Percentiles rank a stretch among this genome's conserved stretches.
Evolutionary conservation across 2,113 vertebrate species (phyloP).

Genomic region (Alces alces): DNA sequence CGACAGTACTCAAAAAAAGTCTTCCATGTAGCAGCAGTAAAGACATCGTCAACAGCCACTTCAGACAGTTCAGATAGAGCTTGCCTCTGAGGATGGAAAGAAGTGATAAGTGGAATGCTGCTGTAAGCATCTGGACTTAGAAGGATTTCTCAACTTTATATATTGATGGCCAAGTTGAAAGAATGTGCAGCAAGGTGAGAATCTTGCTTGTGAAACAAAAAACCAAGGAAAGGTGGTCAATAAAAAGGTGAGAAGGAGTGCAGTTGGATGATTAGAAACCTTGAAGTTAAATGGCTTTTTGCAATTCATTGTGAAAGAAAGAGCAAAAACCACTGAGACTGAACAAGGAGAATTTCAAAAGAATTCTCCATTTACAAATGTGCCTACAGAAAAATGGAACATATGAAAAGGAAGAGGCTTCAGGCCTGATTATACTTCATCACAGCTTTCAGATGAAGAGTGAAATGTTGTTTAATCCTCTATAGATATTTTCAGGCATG

Average conservation of each 20-base stretch:
- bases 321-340: conserved; percentile 36
- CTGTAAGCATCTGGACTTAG: conserved; percentile 68
- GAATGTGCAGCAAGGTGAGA: conserved; percentile 74
- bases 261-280: conserved; percentile 56
- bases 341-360: conserved; percentile 42
- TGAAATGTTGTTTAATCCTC: not conserved
- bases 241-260: conserved; percentile 70
- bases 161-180: conserved; percentile 74
- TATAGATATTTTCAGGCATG: not conserved
- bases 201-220: conserved; percentile 76
- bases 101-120: conserved; percentile 65
- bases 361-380: conserved; percentile 42
- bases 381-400: not conserved
- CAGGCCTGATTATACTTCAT: not conserved
- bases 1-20: conserved; percentile 66
- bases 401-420: not conserved
- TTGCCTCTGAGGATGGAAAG: conserved; percentile 64
- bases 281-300: conserved; percentile 66
- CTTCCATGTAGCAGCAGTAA: conserved; percentile 69
- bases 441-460: not conserved
- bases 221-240: conserved; percentile 61
- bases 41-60: conserved; percentile 67
- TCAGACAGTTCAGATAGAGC: conserved; percentile 67
- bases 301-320: conserved; percentile 53
- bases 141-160: conserved; percentile 58